Evolutionary conservation across 2,797 vertebrate genomes (phyloP), one percentile per base, ranked within the genome.

Genomic region (Todus mexicanus): DNA sequence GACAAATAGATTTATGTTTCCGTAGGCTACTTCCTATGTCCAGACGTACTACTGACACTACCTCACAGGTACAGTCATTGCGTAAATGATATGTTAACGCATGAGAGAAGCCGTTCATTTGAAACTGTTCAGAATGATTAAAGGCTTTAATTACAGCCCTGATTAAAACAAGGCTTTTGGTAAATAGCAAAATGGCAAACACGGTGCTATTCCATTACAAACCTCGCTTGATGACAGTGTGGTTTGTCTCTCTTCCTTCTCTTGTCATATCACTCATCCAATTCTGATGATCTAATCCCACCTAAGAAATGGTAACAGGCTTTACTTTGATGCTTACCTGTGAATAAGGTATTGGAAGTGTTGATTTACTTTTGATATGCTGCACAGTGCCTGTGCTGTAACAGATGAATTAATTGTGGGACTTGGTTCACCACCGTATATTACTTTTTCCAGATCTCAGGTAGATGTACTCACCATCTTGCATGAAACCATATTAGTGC

Each of bases 41-140:
- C 7, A 4, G 93, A 94, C 81, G 85, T 95, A 89, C 79, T 96
- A 80, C 80, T 93, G 96, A 95, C 83, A 87, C 74, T 91, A 12
- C 65, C 45, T 87, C 33, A 47, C 64, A 12, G 45, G 77, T 91
- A 65, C 37, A 65, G 54, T 85, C 84, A 70, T 69, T 83, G 66
- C 80, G 74, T 83, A 80, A 95, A 96, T 95, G 78, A 92, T 92
- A 43, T 19, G 76, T 83, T 97, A 95, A 95, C 4, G 31, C 89
- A 91, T 89, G 95, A 97, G 86, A 96, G 92, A 96, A 94, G 70
- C 87, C 92, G 90, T 96, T 97, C 94, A 94, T 87, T 97, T 95
- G 87, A 89, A 95, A 83, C 59, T 92, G 76, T 84, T 97, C 71
- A 93, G 95, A 96, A 97, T 96, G 95, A 97, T 96, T 96, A 94